Percentiles rank a stretch among this genome's conserved stretches.
Conservation (phyloP, 2,888 invertebrate genomes). For the Macrosoma leucophasiata region DNA sequence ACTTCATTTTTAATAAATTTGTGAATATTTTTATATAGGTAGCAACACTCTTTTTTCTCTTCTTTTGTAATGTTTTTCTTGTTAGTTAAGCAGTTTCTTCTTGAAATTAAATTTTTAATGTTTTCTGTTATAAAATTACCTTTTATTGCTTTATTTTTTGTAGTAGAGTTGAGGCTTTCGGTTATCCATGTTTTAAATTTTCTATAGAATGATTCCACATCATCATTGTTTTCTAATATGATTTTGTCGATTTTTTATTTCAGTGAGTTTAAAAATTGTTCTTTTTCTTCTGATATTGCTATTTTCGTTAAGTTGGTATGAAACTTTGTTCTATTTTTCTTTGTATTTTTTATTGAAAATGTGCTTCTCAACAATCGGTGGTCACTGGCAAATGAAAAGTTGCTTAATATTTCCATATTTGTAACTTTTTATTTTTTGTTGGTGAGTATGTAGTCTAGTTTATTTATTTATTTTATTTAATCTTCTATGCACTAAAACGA, state of each 20-base stretch:
- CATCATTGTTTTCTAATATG: conserved; percentile 4
- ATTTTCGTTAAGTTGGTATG: conserved; percentile 8
- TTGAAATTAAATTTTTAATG: conserved; percentile 7
- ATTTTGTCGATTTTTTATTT: background rate
- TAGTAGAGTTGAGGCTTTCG: conserved; percentile 4
- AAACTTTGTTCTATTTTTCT: conserved; percentile 12
- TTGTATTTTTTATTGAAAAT: conserved; percentile 3
- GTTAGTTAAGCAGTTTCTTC: conserved; percentile 10
- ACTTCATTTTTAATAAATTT: conserved; percentile 12
- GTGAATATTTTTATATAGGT: conserved; percentile 11
- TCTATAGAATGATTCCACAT: conserved; percentile 10
- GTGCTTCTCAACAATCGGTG: conserved; percentile 14
- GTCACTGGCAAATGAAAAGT: conserved; percentile 12
- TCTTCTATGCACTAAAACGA: too few relatives aligned
- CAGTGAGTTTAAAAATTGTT: conserved; percentile 6
- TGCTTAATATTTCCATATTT: conserved; percentile 13
- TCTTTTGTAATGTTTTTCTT: conserved; percentile 13
- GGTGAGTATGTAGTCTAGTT: too few relatives aligned
- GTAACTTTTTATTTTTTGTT: conserved; percentile 13
- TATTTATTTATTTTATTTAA: too few relatives aligned
- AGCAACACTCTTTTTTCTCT: conserved; percentile 10
- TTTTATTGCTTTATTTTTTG: conserved; percentile 1
- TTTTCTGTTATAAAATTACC: conserved; percentile 4
- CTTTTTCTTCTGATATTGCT: conserved; percentile 6
- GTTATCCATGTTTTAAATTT: conserved; percentile 10